Conservation (phyloP, 2,888 invertebrate genomes). For the Aromia moschata region DNA sequence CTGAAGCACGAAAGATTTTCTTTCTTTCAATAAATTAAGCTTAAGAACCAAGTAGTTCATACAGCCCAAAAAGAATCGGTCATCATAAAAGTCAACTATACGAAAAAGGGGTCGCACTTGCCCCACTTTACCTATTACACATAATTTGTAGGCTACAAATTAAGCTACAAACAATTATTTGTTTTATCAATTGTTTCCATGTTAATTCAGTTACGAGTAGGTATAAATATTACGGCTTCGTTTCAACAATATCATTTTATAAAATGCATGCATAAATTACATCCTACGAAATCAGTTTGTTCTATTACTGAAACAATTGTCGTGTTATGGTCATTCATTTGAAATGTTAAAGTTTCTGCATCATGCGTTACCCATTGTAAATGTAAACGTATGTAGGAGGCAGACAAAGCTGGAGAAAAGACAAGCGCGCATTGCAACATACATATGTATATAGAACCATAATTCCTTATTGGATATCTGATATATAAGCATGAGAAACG, state of each 20-base stretch:
- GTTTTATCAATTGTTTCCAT: too few species aligned
- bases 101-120: too few species aligned
- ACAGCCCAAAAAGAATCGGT: too few species aligned
- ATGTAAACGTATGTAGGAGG: slow-evolving; percentile 11
- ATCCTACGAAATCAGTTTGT: neutral
- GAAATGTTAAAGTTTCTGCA: neutral
- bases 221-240: too few species aligned
- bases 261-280: neutral
- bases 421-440: slow-evolving; percentile 5
- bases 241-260: neutral
- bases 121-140: too few species aligned
- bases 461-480: neutral
- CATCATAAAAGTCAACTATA: too few species aligned
- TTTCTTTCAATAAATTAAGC: too few species aligned
- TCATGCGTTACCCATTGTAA: slow-evolving; percentile 4
- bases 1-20: too few species aligned
- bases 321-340: slow-evolving; percentile 1
- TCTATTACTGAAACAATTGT: slow-evolving; percentile 3
- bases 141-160: too few species aligned
- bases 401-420: slow-evolving; percentile 1
- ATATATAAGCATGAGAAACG: slow-evolving; percentile 2
- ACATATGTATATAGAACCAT: slow-evolving; percentile 6
- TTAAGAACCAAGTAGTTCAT: too few species aligned
- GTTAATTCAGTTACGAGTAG: too few species aligned
- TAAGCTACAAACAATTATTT: too few species aligned